phyloP scores from a whole-genome alignment of 2,797 vertebrate species.

The Paguma larvata region DNA sequence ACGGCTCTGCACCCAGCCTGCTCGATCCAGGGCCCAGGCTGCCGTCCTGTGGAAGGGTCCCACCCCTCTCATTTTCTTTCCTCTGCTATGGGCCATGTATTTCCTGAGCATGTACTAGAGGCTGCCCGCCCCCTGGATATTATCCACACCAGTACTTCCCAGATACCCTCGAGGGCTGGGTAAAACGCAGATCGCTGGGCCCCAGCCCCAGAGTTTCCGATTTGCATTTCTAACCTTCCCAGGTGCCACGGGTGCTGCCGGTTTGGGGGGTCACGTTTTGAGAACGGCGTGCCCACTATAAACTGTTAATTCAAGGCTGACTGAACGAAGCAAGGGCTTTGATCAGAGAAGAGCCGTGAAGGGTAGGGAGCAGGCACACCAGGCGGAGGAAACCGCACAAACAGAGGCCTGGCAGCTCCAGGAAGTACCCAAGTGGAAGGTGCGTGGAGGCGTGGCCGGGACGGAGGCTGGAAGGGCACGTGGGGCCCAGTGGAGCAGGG shows the following conservation, averaged over 20 bases:
- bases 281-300: background rate
- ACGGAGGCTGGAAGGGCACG: background rate
- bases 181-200: background rate
- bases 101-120: background rate
- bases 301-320: background rate
- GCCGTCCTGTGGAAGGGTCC: background rate
- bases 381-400: background rate
- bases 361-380: background rate
- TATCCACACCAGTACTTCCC: background rate
- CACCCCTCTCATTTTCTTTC: background rate
- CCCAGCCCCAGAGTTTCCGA: background rate
- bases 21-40: background rate
- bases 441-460: background rate
- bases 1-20: background rate
- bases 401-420: constrained; percentile 52
- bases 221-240: background rate
- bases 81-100: too few relatives aligned
- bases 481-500: background rate
- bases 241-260: background rate
- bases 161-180: background rate
- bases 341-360: background rate
- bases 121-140: background rate
- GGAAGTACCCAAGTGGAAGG: constrained; percentile 35
- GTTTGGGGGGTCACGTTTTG: background rate
- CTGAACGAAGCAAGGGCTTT: background rate